phyloP scores from a whole-genome alignment of 2,113 vertebrate genomes.

The Psittacus erithacus region DNA sequence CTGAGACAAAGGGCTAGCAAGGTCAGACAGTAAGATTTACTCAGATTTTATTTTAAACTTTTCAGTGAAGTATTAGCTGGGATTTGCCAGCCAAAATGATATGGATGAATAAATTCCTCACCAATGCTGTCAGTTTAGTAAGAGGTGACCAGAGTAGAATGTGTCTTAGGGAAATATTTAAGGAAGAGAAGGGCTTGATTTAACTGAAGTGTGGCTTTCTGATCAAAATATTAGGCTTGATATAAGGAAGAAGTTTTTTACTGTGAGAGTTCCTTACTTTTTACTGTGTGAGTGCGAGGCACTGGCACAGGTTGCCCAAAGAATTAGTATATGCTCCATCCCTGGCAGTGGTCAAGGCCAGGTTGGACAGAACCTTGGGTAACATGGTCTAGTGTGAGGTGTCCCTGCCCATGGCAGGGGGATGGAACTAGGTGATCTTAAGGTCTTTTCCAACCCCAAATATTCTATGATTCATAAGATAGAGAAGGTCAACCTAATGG shows the following conservation, averaged over 20 bases:
- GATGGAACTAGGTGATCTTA: background rate
- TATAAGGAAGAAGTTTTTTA: background rate
- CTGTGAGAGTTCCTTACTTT: background rate
- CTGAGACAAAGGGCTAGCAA: background rate
- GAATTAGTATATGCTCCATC: too few relatives aligned
- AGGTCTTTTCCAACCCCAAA: background rate
- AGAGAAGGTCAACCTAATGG: background rate
- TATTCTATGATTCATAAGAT: background rate
- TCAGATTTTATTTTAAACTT: background rate
- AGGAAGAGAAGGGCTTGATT: background rate
- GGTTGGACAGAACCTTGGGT: background rate
- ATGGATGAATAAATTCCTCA: background rate
- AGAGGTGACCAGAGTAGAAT: background rate
- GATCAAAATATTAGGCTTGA: background rate
- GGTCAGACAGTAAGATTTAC: background rate
- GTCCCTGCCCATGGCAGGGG: background rate
- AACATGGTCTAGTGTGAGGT: background rate
- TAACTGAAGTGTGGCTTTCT: background rate
- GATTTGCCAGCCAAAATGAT: background rate
- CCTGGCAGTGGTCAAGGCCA: background rate
- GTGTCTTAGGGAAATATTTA: background rate
- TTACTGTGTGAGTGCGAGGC: background rate
- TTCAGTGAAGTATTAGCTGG: background rate
- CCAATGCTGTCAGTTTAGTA: background rate
- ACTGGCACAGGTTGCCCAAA: background rate